These are phyloP conservation scores for Maccullochella peelii DNA, from an alignment of 2,113 vertebrate species.

Conservation along the genomic window DNA sequence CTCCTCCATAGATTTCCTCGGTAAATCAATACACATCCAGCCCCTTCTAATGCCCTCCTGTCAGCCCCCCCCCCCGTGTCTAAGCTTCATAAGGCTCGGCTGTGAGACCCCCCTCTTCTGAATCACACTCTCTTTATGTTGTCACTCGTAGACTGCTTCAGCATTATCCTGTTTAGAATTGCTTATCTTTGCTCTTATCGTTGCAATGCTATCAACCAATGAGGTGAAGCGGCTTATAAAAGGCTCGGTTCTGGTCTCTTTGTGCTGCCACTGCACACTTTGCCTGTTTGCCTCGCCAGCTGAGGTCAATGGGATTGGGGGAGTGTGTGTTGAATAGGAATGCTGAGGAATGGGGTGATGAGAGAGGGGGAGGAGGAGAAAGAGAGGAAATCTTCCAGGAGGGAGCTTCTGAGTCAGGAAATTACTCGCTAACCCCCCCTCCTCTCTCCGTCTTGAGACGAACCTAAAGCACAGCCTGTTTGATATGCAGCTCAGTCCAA, in stretches of 20 bases:
- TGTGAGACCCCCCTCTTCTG: slow-evolving; percentile 34
- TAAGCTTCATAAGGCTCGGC: slow-evolving; percentile 51
- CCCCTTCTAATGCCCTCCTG: slow-evolving; percentile 41
- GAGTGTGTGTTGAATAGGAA: slow-evolving; percentile 66
- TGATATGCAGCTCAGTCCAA: slow-evolving; percentile 75
- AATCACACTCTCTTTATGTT: slow-evolving; percentile 51
- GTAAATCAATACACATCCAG: slow-evolving; percentile 53
- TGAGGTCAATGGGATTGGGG: slow-evolving; percentile 65
- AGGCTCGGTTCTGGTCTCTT: slow-evolving; percentile 47
- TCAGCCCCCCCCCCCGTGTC: slow-evolving; percentile 22
- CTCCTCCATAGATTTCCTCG: slow-evolving; percentile 29
- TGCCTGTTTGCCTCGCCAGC: slow-evolving; percentile 55
- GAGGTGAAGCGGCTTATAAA: slow-evolving; percentile 53
- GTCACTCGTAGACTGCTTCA: slow-evolving; percentile 24
- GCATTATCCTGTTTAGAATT: slow-evolving; percentile 51
- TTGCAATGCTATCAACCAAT: slow-evolving; percentile 47
- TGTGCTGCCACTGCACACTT: slow-evolving; percentile 55
- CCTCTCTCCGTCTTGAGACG: slow-evolving; percentile 46
- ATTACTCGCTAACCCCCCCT: slow-evolving; percentile 60
- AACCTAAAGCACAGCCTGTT: slow-evolving; percentile 65
- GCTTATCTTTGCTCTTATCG: slow-evolving; percentile 67
- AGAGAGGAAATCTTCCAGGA: slow-evolving; percentile 66
- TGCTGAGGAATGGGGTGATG: slow-evolving; percentile 31
- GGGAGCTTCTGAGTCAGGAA: slow-evolving; percentile 72
- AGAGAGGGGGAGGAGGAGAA: slow-evolving; percentile 19